Base-by-base conservation (phyloP, 2,797 vertebrate genomes). In the Enteromius anoplus region DNA sequence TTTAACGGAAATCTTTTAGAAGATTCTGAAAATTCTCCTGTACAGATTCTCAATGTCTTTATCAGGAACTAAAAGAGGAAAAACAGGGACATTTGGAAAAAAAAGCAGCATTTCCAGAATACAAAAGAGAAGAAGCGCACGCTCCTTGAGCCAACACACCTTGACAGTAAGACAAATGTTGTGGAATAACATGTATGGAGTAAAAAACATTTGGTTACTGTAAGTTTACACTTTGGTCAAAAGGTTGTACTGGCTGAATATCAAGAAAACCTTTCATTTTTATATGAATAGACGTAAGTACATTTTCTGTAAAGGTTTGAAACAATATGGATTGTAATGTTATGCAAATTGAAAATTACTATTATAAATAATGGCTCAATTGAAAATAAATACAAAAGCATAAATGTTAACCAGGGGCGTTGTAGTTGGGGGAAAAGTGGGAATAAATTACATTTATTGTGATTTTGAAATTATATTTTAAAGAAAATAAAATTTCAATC, bases 1-100 rank as follows among this genome's bases (percentile, higher is more conserved):
- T 86, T 84, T 82, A 89, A 88, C 82, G 71, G 78, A 85, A 85
- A 86, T 89, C 86, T 80, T 60, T 58, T 64, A 62, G 72, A 66
- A 84, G 75, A 84, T 26, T 66, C 42, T 17, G 21, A 3, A 82
- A 88, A 65, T 76, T 72, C 58, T 77, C 60, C 80, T 85, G 73
- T 49, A 83, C 68, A 85, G 78, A 85, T 81, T 66, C 19, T 58
- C 80, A 64, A 69, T 3, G 73, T 88, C 84, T 78, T 55, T 84
- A 68, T 71, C 85, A 2, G 58, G 5, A 62, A 47, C 58, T 47
- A 78, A 65, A 62, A 47, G 23, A 32, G 58, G 58, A 47, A 60
- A 62, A 42, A 64, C 15, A 64, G 40, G 23, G 40, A 64, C 58
- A n/a, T 47, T 78, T 78, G 3, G 15, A 40, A 65, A 65, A 42